Conservation (phyloP, 2,797 vertebrate genomes). For the Pipistrellus pipistrellus region DNA sequence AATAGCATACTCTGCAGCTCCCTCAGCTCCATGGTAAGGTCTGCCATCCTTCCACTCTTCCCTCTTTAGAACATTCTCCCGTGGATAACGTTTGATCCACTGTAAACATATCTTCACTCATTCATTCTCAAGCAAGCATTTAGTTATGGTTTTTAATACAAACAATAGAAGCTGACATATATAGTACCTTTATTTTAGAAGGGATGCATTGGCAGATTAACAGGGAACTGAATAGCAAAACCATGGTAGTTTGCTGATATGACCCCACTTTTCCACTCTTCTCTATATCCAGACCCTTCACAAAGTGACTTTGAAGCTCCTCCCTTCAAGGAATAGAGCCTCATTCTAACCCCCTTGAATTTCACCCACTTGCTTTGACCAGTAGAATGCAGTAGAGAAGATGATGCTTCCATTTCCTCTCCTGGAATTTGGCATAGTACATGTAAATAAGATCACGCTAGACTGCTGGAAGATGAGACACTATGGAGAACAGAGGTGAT, state of each 20-base stretch:
- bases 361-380: background rate
- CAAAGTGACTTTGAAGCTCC: background rate
- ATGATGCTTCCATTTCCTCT: background rate
- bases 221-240: background rate
- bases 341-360: background rate
- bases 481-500: background rate
- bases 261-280: background rate
- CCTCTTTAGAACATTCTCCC: background rate
- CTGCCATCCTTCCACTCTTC: background rate
- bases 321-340: background rate
- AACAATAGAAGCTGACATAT: background rate
- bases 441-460: background rate
- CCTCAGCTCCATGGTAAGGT: background rate
- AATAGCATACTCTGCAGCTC: background rate
- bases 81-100: background rate
- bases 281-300: background rate
- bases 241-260: background rate
- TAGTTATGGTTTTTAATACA: background rate
- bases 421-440: background rate
- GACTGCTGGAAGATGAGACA: background rate
- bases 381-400: background rate
- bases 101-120: background rate
- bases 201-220: background rate
- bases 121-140: background rate
- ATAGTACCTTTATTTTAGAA: conserved; percentile 12